phyloP scores from a whole-genome alignment of 2,888 invertebrate species.

The Scelioninae gen. 2 region DNA sequence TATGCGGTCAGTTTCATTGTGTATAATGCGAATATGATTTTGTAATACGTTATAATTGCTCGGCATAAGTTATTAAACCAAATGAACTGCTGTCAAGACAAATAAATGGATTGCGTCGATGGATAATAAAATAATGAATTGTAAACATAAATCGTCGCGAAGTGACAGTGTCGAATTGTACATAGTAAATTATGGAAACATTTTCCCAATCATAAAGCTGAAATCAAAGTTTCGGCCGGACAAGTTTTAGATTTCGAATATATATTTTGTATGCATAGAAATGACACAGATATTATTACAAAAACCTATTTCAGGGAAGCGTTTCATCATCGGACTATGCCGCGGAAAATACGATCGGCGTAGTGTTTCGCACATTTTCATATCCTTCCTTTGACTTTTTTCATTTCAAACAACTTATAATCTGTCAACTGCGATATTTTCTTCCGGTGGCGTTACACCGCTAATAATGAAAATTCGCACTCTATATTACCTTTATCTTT shows the following conservation, averaged over 20 bases:
- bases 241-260: conserved; percentile 49
- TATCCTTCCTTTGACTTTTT: conserved; percentile 32
- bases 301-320: conserved; percentile 52
- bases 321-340: conserved; percentile 51
- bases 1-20: conserved; percentile 49
- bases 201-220: conserved; percentile 33
- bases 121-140: conserved; percentile 55
- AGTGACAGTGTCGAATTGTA: conserved; percentile 21
- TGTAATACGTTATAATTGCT: conserved; percentile 50
- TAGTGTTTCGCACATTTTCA: conserved; percentile 33
- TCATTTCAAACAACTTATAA: conserved; percentile 48
- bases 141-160: conserved; percentile 46
- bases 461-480: conserved; percentile 44
- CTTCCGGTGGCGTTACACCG: too few relatives aligned
- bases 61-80: conserved; percentile 43
- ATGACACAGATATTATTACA: conserved; percentile 53
- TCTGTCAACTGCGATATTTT: conserved; percentile 51
- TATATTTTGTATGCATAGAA: conserved; percentile 54
- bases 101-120: conserved; percentile 47
- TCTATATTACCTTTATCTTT: conserved; percentile 32
- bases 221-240: conserved; percentile 45
- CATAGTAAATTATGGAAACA: conserved; percentile 42
- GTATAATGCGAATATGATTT: conserved; percentile 38
- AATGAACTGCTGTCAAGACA: conserved; percentile 52
- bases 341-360: conserved; percentile 48